A percentile compares a stretch with the other conserved stretches of the same genome.
Evolutionary conservation across 2,113 vertebrate species (phyloP).

Genomic region (Psettodes erumei): DNA sequence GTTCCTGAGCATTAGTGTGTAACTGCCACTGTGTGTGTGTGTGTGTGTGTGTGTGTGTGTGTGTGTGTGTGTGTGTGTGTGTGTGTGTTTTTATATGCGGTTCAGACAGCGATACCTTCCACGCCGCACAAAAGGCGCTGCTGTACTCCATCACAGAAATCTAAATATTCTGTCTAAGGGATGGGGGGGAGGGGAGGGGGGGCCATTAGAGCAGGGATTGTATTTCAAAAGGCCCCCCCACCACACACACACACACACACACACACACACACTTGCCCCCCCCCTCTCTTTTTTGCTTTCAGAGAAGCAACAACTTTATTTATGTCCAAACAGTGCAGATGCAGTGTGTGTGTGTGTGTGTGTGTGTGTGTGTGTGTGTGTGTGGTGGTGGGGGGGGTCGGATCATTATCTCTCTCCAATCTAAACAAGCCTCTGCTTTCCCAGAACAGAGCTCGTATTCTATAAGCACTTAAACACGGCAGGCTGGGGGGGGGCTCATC

Average conservation of each 20-base stretch:
- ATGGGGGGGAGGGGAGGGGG: neutral
- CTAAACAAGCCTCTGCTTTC: constrained; percentile 81
- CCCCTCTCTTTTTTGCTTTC: constrained; percentile 30
- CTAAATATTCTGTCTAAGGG: constrained; percentile 66
- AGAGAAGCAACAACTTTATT: constrained; percentile 71
- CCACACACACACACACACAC: no score
- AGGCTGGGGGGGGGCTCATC: constrained; percentile 51
- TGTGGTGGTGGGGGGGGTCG: no score
- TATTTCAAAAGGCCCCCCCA: constrained; percentile 79
- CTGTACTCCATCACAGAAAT: constrained; percentile 71
- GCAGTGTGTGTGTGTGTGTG: no score
- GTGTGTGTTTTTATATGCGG: constrained; percentile 56
- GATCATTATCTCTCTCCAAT: constrained; percentile 82
- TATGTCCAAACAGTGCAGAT: constrained; percentile 59
- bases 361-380: no score
- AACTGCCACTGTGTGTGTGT: constrained; percentile 49
- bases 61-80: constrained; percentile 30
- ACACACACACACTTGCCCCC: no score
- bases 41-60: constrained; percentile 27
- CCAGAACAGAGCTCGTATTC: constrained; percentile 78
- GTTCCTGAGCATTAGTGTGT: constrained; percentile 65
- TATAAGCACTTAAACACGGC: constrained; percentile 68
- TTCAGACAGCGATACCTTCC: constrained; percentile 63
- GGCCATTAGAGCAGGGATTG: constrained; percentile 66
- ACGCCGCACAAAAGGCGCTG: constrained; percentile 60